phyloP scores from a whole-genome alignment of 1,140 invertebrate species.

The Periplaneta americana region DNA sequence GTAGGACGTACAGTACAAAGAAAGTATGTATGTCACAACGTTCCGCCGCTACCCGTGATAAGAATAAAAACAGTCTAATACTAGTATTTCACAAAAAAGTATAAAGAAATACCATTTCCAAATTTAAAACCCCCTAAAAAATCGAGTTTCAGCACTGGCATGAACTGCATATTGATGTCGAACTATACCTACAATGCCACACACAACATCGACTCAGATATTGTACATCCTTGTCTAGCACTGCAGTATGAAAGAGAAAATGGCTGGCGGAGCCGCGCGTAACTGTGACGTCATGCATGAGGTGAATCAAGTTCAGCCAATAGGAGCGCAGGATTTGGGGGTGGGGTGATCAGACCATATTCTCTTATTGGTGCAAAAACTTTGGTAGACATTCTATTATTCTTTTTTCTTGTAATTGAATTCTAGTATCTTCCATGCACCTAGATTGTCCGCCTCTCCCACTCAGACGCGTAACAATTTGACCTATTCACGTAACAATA shows the following conservation, averaged over 20 bases:
- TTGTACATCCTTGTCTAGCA: neutral
- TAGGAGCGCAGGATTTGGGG: neutral
- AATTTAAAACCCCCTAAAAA: too few relatives aligned
- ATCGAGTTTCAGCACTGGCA: too few relatives aligned
- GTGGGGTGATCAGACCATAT: neutral
- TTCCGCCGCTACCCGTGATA: too few relatives aligned
- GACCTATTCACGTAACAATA: neutral
- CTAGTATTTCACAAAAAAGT: too few relatives aligned
- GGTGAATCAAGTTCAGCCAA: neutral
- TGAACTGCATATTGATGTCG: too few relatives aligned
- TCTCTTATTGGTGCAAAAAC: neutral
- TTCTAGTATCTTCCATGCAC: neutral
- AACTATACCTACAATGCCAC: neutral
- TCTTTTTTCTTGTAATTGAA: neutral
- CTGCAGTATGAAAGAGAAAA: neutral
- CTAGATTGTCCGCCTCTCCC: neutral
- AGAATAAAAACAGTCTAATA: too few relatives aligned
- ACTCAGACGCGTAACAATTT: neutral
- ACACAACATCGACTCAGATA: neutral
- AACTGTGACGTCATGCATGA: neutral
- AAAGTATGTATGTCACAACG: too few relatives aligned
- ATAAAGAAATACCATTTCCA: too few relatives aligned
- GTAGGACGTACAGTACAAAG: too few relatives aligned
- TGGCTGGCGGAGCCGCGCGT: neutral
- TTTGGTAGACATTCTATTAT: neutral